These are phyloP conservation scores for Oncorhynchus gorbuscha DNA, from an alignment of 2,113 vertebrate species.

Conservation along the genomic window DNA sequence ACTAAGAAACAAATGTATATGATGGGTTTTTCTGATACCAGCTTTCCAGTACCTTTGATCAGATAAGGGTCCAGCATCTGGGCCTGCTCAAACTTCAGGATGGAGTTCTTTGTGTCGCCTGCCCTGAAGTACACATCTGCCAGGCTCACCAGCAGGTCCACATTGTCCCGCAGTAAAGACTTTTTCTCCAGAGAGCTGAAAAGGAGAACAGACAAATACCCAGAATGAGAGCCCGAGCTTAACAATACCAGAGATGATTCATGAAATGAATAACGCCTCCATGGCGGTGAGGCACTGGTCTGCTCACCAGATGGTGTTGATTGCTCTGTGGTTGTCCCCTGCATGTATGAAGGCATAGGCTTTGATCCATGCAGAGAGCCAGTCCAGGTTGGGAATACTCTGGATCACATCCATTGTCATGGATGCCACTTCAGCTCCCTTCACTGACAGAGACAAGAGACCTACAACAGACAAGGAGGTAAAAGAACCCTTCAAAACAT, in stretches of 20 bases:
- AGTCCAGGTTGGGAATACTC: conserved; percentile 93
- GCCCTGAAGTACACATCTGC: conserved; percentile 96
- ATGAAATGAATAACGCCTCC: not conserved
- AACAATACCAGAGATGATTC: not conserved
- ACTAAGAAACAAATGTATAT: no score
- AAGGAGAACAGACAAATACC: conserved; percentile 12
- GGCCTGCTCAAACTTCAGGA: conserved; percentile 96
- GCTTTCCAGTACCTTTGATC: conserved; percentile 83
- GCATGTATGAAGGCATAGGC: conserved; percentile 94
- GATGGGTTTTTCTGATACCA: not conserved
- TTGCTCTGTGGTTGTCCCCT: conserved; percentile 94
- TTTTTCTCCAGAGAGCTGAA: conserved; percentile 96
- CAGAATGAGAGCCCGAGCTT: not conserved
- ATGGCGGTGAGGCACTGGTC: not conserved
- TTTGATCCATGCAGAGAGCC: conserved; percentile 98
- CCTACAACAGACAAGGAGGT: conserved; percentile 65
- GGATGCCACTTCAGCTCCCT: conserved; percentile 95
- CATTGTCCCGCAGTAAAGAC: conserved; percentile 91
- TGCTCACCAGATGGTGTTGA: conserved; percentile 96
- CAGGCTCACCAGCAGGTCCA: conserved; percentile 93
- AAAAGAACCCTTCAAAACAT: no score
- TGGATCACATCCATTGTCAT: conserved; percentile 98
- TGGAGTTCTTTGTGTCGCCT: conserved; percentile 95
- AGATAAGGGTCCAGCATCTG: conserved; percentile 98
- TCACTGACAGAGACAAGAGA: conserved; percentile 93